These are phyloP conservation scores for Stichodactyla mertensii DNA, from an alignment of 64 coral and sea anemone species.

Conservation along the genomic window DNA sequence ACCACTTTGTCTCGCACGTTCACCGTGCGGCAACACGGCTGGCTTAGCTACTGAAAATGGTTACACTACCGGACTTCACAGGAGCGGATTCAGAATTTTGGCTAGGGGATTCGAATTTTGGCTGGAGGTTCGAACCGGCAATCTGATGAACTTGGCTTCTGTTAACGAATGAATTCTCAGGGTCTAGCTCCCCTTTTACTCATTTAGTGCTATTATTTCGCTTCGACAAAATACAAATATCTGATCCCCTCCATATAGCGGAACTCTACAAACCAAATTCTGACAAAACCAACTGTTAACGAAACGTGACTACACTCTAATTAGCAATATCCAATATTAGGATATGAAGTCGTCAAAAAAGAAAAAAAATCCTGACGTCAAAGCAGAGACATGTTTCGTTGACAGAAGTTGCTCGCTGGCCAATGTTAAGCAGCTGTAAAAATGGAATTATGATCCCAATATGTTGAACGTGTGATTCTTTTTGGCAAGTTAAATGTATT, in stretches of 20 bases:
- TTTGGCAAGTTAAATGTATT: neutral
- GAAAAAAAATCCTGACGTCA: neutral
- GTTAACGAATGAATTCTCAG: no score
- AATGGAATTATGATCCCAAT: neutral
- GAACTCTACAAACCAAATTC: neutral
- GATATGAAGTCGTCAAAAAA: neutral
- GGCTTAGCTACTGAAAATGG: no score
- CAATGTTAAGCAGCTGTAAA: neutral
- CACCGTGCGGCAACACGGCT: neutral
- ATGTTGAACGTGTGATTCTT: neutral
- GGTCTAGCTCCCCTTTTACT: no score
- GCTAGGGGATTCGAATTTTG: no score
- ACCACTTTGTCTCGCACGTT: neutral
- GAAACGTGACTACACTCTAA: neutral
- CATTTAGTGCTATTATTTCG: neutral
- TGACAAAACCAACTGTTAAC: neutral
- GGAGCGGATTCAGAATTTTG: no score
- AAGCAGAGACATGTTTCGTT: neutral
- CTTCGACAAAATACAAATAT: neutral
- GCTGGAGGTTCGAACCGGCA: no score
- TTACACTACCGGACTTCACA: no score
- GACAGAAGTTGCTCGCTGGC: neutral
- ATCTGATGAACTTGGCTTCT: no score
- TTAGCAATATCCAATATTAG: neutral
- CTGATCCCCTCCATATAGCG: no score